Conservation (phyloP, 2,888 invertebrate species). For the Corbicula japonica region DNA sequence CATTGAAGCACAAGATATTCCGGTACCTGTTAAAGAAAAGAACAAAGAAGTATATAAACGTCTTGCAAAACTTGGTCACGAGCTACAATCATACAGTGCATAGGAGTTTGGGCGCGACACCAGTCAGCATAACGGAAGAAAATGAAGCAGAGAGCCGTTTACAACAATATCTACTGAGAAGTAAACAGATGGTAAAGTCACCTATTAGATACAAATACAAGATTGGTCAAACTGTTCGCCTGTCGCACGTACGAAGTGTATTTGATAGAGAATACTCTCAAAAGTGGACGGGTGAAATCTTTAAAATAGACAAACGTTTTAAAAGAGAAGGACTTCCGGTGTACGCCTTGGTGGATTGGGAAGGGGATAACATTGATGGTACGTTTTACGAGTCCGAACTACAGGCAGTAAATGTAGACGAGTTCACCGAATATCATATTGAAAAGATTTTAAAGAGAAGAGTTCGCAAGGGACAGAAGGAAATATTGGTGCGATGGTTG, state of each 20-base stretch:
- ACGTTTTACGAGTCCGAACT: slow-evolving; percentile 55
- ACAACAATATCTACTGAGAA: slow-evolving; percentile 40
- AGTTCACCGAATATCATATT: slow-evolving; percentile 36
- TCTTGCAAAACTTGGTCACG: slow-evolving; percentile 14
- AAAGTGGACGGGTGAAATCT: slow-evolving; percentile 58
- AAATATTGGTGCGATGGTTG: slow-evolving; percentile 59
- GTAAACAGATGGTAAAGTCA: neutral
- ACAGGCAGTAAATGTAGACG: slow-evolving; percentile 46
- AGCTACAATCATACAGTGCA: slow-evolving; percentile 45
- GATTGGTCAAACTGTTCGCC: slow-evolving; percentile 40
- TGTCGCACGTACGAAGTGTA: slow-evolving; percentile 39
- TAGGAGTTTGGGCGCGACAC: slow-evolving; percentile 28
- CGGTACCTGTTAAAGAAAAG: slow-evolving; percentile 38
- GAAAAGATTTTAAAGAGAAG: slow-evolving; percentile 52
- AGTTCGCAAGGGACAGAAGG: slow-evolving; percentile 26
- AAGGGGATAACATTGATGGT: slow-evolving; percentile 37
- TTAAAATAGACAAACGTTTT: slow-evolving; percentile 40
- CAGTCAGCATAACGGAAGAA: slow-evolving; percentile 11
- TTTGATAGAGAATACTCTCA: slow-evolving; percentile 57
- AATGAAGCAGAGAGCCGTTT: slow-evolving; percentile 39
- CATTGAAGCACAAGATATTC: slow-evolving; percentile 44
- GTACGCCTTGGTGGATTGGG: slow-evolving; percentile 43
- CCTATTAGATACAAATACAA: slow-evolving; percentile 35
- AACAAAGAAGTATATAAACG: slow-evolving; percentile 27
- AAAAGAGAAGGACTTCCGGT: slow-evolving; percentile 45